Evolutionary conservation across 2,888 invertebrate species (phyloP).

Genomic region (Yponomeuta plumbellus): DNA sequence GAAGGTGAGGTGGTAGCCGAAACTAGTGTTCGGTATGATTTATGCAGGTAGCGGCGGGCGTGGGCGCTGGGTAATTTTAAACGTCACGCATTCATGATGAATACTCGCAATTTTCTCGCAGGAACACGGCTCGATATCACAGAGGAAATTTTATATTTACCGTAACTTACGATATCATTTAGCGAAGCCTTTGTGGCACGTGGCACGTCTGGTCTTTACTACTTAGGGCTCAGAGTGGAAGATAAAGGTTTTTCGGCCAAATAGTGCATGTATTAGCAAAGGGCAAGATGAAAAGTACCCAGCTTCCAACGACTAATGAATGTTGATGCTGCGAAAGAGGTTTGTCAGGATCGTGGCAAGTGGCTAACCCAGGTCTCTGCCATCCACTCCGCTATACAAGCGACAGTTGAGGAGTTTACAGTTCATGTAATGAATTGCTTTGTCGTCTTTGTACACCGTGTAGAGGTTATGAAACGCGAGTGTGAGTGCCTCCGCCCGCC

Average conservation of each 20-base stretch:
- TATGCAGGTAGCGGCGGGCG: conserved; percentile 49
- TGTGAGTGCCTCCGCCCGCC: conserved; percentile 22
- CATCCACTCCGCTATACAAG: too few species aligned
- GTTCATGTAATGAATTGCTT: too few species aligned
- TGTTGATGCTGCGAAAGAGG: too few species aligned
- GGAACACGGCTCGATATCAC: conserved; percentile 50
- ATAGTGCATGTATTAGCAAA: too few species aligned
- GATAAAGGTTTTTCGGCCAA: not conserved
- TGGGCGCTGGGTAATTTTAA: conserved; percentile 53
- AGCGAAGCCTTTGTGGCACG: not conserved
- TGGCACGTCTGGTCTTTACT: not conserved
- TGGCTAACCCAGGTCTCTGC: too few species aligned
- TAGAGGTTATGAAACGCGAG: not conserved
- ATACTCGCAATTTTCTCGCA: conserved; percentile 70
- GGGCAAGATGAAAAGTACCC: too few species aligned
- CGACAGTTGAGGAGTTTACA: too few species aligned
- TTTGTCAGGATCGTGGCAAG: too few species aligned
- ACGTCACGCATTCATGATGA: conserved; percentile 73
- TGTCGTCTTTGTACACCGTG: not conserved
- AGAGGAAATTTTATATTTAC: conserved; percentile 22
- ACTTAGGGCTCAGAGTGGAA: not conserved
- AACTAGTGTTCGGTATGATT: conserved; percentile 66
- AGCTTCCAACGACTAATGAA: too few species aligned
- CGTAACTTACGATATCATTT: not conserved
- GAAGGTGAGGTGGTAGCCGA: conserved; percentile 33